A percentile compares a stretch with the other conserved stretches of the same genome.
Conservation (phyloP, 2,888 invertebrate genomes). For the Carcina quercana region DNA sequence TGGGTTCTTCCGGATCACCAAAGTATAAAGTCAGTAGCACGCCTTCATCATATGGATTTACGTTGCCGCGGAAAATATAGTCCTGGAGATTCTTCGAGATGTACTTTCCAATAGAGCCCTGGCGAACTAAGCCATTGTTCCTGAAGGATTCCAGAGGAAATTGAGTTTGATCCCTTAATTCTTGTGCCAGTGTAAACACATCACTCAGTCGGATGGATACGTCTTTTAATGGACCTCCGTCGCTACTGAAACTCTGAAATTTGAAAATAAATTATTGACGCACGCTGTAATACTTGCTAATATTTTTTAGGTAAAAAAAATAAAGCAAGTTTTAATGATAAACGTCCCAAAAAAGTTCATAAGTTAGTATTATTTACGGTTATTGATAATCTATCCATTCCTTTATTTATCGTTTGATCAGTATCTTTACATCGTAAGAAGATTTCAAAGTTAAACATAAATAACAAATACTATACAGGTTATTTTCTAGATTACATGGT, state of each 20-base stretch:
- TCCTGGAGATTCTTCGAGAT: conserved; percentile 30
- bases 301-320: too few relatives aligned
- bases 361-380: too few relatives aligned
- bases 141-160: conserved; percentile 24
- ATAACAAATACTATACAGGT: too few relatives aligned
- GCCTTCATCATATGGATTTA: conserved; percentile 28
- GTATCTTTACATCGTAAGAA: too few relatives aligned
- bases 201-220: conserved; percentile 20
- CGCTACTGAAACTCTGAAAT: conserved; percentile 14
- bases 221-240: conserved; percentile 20
- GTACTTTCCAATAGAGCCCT: conserved; percentile 28
- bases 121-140: conserved; percentile 20
- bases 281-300: too few relatives aligned
- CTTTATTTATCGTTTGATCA: too few relatives aligned
- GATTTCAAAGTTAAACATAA: too few relatives aligned
- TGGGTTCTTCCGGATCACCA: conserved; percentile 1
- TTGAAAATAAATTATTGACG: too few relatives aligned
- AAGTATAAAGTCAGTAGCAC: conserved; percentile 25
- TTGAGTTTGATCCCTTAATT: conserved; percentile 14
- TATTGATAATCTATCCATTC: too few relatives aligned
- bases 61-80: conserved; percentile 24
- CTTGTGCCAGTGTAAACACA: conserved; percentile 16
- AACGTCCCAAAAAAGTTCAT: too few relatives aligned
- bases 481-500: too few relatives aligned
- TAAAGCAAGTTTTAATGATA: too few relatives aligned